Evolutionary conservation across 2,797 vertebrate genomes (phyloP), one percentile per base, ranked within the genome.

Genomic region (Girardinus metallicus): DNA sequence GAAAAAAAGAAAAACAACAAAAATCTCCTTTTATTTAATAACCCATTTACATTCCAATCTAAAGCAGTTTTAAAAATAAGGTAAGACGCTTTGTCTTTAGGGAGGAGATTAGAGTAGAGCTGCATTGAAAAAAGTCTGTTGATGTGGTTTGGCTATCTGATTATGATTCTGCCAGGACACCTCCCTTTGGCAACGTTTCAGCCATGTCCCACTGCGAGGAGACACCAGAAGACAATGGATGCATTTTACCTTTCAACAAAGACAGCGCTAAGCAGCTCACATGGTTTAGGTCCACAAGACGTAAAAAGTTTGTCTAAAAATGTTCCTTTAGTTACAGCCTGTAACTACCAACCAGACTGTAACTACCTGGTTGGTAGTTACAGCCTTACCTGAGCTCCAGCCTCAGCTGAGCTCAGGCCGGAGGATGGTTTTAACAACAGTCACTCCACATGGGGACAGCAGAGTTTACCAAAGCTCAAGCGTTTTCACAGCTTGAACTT

Each of bases 331-430:
- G 86, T 43, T 75, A 7, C 55, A 78, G 86, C 87, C 89, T 86
- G n/a, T n/a, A n/a, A n/a, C n/a, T n/a, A n/a, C n/a, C n/a, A n/a
- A n/a, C n/a, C n/a, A n/a, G n/a, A n/a, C n/a, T n/a, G n/a, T n/a
- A n/a, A n/a, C n/a, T n/a, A n/a, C n/a, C n/a, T n/a, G n/a, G n/a
- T n/a, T n/a, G n/a, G n/a, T 74, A 75, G 86, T 43, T 75, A 7
- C 55, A 78, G 86, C 87, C 89, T 86, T 87, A 87, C 1, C 3
- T 85, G 79, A 84, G 80, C 86, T 47, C 87, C 79, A 84, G 80
- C 86, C 51, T 86, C 79, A 84, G 80, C 87, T 86, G 79, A 85
- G 74, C 77, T 81, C 82, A 81, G 55, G 31, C 26, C 49, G 66
- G 78, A 70, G 77, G 79, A 68, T 72, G 43, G 31, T 53, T 79